These are phyloP conservation scores for Galerucella nymphaeae DNA, from an alignment of 2,888 invertebrate species.

Conservation along the genomic window DNA sequence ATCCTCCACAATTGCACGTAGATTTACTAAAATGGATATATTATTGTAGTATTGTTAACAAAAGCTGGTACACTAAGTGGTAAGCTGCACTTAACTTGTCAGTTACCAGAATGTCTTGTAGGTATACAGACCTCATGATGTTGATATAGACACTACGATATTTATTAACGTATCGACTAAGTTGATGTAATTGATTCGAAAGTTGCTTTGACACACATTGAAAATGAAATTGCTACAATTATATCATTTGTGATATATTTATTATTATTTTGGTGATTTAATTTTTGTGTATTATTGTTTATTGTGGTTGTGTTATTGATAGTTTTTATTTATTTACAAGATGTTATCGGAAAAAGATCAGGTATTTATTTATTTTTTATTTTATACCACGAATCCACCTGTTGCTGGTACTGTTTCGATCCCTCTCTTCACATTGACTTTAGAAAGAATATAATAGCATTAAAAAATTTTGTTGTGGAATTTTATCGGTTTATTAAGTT, in stretches of 20 bases:
- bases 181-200: conserved; percentile 2
- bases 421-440: too few species aligned
- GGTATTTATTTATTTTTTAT: not conserved
- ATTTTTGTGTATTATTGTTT: not conserved
- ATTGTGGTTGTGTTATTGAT: not conserved
- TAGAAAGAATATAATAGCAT: too few species aligned
- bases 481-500: too few species aligned
- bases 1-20: not conserved
- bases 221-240: not conserved
- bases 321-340: not conserved
- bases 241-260: conserved; percentile 1
- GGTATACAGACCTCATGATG: conserved; percentile 13
- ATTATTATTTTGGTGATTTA: not conserved
- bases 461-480: too few species aligned
- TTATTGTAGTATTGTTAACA: not conserved
- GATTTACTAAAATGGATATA: not conserved
- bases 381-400: too few species aligned
- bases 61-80: not conserved
- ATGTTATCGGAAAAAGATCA: not conserved
- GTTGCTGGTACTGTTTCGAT: too few species aligned
- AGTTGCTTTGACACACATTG: conserved; percentile 4
- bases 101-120: conserved; percentile 18
- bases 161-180: not conserved
- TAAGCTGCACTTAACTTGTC: conserved; percentile 18
- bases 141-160: not conserved